Conservation (phyloP, 2,113 vertebrate genomes). For the Tretioscincus oriximinensis region DNA sequence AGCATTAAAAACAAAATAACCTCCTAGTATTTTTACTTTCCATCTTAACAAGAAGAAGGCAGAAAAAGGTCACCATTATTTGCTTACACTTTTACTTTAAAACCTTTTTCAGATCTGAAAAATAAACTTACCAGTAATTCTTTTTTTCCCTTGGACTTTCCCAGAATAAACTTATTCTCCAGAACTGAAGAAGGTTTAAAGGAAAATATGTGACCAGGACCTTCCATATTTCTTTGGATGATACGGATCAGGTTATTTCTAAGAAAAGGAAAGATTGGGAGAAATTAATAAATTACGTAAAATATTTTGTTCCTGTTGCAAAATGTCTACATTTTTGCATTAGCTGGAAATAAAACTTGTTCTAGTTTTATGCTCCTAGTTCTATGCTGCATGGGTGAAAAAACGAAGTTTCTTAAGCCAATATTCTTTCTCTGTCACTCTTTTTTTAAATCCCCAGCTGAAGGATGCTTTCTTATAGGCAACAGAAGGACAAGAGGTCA, state of each 20-base stretch:
- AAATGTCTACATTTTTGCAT: not conserved
- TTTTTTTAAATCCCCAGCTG: not conserved
- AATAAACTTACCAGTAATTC: no score
- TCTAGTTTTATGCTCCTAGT: not conserved
- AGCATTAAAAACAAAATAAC: not conserved
- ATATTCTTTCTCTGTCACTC: not conserved
- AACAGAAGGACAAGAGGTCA: not conserved
- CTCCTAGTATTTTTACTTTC: not conserved
- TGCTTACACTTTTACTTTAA: no score
- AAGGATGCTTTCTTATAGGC: slow-evolving; percentile 3
- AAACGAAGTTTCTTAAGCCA: not conserved
- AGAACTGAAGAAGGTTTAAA: no score
- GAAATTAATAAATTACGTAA: no score
- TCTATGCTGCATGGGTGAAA: not conserved
- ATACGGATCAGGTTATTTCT: not conserved
- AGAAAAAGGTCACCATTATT: not conserved
- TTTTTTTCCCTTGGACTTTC: no score
- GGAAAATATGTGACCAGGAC: no score
- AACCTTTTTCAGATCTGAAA: no score
- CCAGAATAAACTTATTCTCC: no score
- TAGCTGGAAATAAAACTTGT: not conserved
- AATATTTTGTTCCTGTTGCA: not conserved
- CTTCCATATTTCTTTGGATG: no score
- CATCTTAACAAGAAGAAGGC: not conserved
- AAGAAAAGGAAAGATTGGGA: not conserved